Conservation (phyloP, 2,113 vertebrate genomes). For the Megaceryle torquata region DNA sequence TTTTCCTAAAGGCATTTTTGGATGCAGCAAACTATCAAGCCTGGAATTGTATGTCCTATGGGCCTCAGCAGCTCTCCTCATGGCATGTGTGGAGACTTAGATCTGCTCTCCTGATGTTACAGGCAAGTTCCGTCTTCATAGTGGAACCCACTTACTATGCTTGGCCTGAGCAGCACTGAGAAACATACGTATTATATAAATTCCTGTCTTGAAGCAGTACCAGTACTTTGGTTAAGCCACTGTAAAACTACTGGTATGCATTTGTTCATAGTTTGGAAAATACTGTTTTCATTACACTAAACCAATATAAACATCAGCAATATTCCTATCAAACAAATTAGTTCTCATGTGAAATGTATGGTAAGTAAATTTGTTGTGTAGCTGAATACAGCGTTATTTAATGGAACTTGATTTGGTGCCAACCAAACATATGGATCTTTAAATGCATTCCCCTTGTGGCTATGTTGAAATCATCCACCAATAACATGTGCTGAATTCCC, state of each 20-base stretch:
- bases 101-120: neutral
- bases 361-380: slow-evolving; percentile 72
- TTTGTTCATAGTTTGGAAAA: slow-evolving; percentile 61
- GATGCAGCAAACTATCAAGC: neutral
- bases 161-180: neutral
- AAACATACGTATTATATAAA: neutral
- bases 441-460: slow-evolving; percentile 58
- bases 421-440: slow-evolving; percentile 71
- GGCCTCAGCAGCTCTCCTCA: neutral
- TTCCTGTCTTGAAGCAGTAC: slow-evolving; percentile 15
- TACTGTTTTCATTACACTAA: slow-evolving; percentile 71
- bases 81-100: neutral
- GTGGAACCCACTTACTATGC: neutral
- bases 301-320: slow-evolving; percentile 68
- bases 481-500: slow-evolving; percentile 32
- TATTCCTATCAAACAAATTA: slow-evolving; percentile 77
- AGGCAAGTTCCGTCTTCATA: neutral
- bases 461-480: slow-evolving; percentile 60
- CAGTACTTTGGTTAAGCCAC: slow-evolving; percentile 28
- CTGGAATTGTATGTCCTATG: neutral
- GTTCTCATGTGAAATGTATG: slow-evolving; percentile 63
- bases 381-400: slow-evolving; percentile 59
- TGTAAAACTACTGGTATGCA: slow-evolving; percentile 42
- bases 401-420: slow-evolving; percentile 68
- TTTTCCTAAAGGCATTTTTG: neutral